Conservation (phyloP, 1,140 invertebrate species). For the Brachystomella parvula region DNA sequence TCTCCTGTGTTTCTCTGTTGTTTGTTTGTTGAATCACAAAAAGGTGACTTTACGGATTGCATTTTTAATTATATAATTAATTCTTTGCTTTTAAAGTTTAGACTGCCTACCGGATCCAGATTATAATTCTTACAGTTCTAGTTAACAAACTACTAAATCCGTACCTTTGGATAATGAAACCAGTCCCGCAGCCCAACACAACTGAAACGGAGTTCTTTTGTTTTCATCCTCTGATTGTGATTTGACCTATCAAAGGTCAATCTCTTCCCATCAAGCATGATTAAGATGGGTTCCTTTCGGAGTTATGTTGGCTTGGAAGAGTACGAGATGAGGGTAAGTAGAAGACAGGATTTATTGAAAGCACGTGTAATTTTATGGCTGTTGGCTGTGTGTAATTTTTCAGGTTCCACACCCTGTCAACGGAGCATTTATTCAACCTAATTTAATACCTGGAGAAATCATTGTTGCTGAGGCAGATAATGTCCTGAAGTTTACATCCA, state of each 20-base stretch:
- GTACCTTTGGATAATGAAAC: no score
- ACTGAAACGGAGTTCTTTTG: no score
- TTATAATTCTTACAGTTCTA: no score
- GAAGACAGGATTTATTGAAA: not conserved
- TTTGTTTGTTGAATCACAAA: no score
- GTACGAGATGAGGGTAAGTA: slow-evolving; percentile 37
- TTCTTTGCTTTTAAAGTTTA: no score
- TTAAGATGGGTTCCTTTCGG: slow-evolving; percentile 37
- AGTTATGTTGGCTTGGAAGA: slow-evolving; percentile 36
- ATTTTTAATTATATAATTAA: no score
- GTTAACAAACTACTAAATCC: no score
- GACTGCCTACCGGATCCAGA: no score
- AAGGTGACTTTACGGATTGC: no score
- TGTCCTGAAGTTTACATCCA: slow-evolving; percentile 69
- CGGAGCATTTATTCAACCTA: slow-evolving; percentile 26
- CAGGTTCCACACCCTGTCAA: slow-evolving; percentile 12
- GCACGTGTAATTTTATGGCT: not conserved
- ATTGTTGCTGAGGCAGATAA: slow-evolving; percentile 66
- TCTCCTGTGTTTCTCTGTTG: no score
- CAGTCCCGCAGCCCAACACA: no score
- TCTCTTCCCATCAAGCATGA: slow-evolving; percentile 14
- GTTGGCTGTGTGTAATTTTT: not conserved
- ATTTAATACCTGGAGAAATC: slow-evolving; percentile 58
- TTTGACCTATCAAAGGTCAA: not conserved
- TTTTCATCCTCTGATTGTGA: no score